Base-by-base conservation (phyloP, 2,113 vertebrate species). In the Loxodonta africana region DNA sequence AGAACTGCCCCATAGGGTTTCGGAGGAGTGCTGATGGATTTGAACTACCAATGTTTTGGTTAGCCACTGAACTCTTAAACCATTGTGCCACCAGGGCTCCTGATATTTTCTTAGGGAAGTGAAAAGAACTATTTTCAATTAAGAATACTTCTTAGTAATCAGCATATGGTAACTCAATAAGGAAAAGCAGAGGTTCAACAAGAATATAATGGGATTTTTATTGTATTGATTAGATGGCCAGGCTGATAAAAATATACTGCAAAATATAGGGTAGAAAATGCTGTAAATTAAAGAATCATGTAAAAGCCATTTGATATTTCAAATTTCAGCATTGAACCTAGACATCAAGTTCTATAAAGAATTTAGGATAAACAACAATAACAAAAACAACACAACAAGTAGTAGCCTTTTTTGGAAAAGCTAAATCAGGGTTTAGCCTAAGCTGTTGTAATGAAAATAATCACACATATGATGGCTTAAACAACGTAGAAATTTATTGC, bases 301-400 rank as follows among this genome's bases (percentile, higher is more conserved):
- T 67, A 77, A 88, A 21, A 97, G 46, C 21, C 37, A 67, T 48
- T 91, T 95, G 74, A 23, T 77, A 95, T 86, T 89, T 80, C 53
- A 81, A n/a, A 92, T 10, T 46, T 93, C 85, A 81, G 44, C 60
- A 89, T 37, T 76, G 48, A 97, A 46, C 30, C 57, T 28, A 95
- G 46, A 60, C 82, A 91, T 60, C 48, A n/a, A 95, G 53, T 14
- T 78, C 30, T 90, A 60, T 51, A 51, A 76, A 71, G 28, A 78
- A 1, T 37, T 81, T 6, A 2, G 44, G 6, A 37, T 82, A 94
- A 86, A 71, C 46, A 82, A 91, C 10, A 89, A 17, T 2, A 85
- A 74, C 20, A n/a, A 30, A 1, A 71, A 62, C 1, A 85, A 28
- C 30, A 10, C 25, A 90, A 65, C 7, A 71, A 37, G 2, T 21